Percentiles rank a stretch among this genome's conserved stretches.
Conservation (phyloP, 2,797 vertebrate genomes). For the Micromesistius poutassou region DNA sequence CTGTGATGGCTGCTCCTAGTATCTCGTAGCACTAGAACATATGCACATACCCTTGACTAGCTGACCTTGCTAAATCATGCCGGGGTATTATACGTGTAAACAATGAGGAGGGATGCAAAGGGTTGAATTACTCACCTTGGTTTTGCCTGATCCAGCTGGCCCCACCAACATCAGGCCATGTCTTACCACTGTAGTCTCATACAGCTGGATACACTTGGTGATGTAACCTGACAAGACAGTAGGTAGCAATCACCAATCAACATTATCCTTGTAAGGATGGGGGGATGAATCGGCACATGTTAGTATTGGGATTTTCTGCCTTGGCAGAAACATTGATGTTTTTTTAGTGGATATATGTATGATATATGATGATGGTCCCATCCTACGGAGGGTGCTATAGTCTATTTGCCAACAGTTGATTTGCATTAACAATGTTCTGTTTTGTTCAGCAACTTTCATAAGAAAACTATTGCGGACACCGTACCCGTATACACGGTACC, state of each 20-base stretch:
- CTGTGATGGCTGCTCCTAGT: slow-evolving; percentile 82
- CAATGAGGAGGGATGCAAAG: background rate
- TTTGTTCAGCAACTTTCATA: background rate
- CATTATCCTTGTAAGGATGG: background rate
- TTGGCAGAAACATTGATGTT: background rate
- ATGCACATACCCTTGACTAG: background rate
- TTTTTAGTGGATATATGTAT: too few relatives aligned
- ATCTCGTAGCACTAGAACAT: slow-evolving; percentile 83
- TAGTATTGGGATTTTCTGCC: background rate
- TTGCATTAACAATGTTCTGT: background rate
- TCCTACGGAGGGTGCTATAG: background rate
- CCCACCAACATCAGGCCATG: slow-evolving; percentile 92
- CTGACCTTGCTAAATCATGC: background rate
- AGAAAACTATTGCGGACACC: background rate
- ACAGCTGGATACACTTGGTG: slow-evolving; percentile 89
- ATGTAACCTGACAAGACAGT: slow-evolving; percentile 77
- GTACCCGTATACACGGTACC: background rate
- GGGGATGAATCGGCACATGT: background rate
- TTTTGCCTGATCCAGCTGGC: slow-evolving; percentile 89
- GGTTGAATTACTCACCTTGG: slow-evolving; percentile 69
- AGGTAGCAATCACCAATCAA: background rate
- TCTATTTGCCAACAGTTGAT: background rate
- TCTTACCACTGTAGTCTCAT: slow-evolving; percentile 88
- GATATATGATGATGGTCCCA: too few relatives aligned
- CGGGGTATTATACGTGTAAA: background rate